A percentile compares a stretch with the other conserved stretches of the same genome.
These are phyloP conservation scores for Nasua narica DNA, from an alignment of 2,797 vertebrate genomes.

Conservation along the genomic window DNA sequence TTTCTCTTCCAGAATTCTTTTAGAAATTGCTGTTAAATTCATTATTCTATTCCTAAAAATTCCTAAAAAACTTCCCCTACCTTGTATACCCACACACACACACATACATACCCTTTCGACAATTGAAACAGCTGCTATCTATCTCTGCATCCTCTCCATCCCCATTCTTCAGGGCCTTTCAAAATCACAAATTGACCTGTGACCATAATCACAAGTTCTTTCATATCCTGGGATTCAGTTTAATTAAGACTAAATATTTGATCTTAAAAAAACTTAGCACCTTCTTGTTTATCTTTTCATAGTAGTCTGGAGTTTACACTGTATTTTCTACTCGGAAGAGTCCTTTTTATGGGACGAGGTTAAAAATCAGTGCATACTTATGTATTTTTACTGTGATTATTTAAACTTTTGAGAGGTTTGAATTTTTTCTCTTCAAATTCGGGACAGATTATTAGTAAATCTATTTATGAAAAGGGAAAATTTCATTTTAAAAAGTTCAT, in stretches of 20 bases:
- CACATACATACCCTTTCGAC: not conserved
- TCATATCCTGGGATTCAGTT: not conserved
- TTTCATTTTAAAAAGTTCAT: not conserved
- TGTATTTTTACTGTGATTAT: not conserved
- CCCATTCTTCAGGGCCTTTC: not conserved
- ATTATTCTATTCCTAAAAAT: not conserved
- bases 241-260: not conserved
- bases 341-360: not conserved
- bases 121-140: not conserved
- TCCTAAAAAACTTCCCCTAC: not conserved
- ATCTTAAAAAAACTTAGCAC: not conserved
- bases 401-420: not conserved
- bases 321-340: not conserved
- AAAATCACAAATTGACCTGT: not conserved
- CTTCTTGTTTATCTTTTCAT: not conserved
- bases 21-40: not conserved
- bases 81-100: not conserved
- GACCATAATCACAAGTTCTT: not conserved
- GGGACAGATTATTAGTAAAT: not conserved
- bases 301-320: not conserved
- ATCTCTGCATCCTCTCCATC: not conserved
- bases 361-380: not conserved
- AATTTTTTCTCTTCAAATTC: not conserved
- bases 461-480: not conserved
- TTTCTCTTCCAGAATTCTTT: not conserved